Evolutionary conservation across 2,888 invertebrate species (phyloP).

Genomic region (Machimus atricapillus): DNA sequence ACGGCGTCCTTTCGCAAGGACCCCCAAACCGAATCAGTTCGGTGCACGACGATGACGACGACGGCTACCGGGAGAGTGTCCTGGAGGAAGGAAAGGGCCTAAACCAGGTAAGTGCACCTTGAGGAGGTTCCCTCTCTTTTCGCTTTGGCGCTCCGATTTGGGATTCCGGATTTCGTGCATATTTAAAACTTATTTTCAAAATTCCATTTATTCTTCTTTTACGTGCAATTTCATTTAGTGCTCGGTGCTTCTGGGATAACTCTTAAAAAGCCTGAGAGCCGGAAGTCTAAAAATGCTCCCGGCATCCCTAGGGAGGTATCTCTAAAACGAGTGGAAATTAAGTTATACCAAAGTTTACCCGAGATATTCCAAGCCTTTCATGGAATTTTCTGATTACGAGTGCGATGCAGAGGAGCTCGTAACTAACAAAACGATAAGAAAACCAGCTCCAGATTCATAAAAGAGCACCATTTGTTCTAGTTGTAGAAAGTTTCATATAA

Average conservation of each 20-base stretch:
- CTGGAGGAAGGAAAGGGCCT: slow-evolving; percentile 52
- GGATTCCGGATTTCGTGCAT: background rate
- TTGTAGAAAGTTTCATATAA: too few relatives aligned
- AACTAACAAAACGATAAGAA: background rate
- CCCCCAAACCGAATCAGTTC: slow-evolving; percentile 41
- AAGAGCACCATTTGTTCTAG: background rate
- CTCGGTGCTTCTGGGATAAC: background rate
- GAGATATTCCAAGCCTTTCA: background rate
- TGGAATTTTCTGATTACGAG: background rate
- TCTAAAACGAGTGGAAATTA: background rate
- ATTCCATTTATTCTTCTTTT: background rate
- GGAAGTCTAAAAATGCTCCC: background rate
- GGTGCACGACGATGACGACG: slow-evolving; percentile 51
- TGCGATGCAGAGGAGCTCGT: background rate
- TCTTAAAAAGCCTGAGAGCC: background rate
- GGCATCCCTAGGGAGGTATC: background rate
- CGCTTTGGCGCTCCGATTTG: background rate
- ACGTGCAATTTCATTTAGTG: background rate
- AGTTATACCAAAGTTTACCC: background rate
- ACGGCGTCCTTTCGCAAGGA: slow-evolving; percentile 35
- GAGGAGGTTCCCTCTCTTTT: background rate
- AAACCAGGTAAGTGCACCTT: slow-evolving; percentile 51
- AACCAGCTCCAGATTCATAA: background rate
- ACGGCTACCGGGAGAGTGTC: slow-evolving; percentile 50
- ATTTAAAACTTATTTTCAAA: background rate